Evolutionary conservation across 2,797 vertebrate genomes (phyloP), one percentile per base, ranked within the genome.

Genomic region (Sebastes oblongus): DNA sequence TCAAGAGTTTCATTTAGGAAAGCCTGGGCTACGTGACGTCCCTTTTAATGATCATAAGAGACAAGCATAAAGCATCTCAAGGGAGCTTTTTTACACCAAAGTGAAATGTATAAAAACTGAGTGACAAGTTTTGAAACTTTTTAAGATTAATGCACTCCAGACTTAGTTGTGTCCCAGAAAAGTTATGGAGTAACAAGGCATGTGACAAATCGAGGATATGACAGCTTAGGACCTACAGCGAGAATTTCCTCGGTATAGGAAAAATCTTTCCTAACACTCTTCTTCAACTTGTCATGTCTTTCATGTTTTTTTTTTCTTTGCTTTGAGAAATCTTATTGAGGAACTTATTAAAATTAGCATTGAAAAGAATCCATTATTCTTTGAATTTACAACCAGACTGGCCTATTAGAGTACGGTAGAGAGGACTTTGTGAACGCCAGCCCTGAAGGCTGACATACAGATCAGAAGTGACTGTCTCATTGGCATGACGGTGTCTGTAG

Each of bases 291-390:
- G 59, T 72, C 58, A 30, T 3, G 9, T 64, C 55, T 78, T 77
- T 70, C 50, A 68, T 69, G 11, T 62, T 16, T 62, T 16, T 10
- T 11, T 11, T 39, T 34, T 58, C 34, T 72, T n/a, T 54, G 29
- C 68, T 68, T 22, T 81, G 25, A 74, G 39, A 65, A 67, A 42
- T 55, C 13, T 24, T 36, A 50, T 36, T 22, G 18, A 46, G 64
- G 60, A 66, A 64, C 13, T 32, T 65, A 64, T 76, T 74, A 60
- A 75, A 81, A 81, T 77, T 59, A 77, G 42, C 14, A 75, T 24
- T 58, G 59, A 81, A 84, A 61, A 58, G 4, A 72, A 83, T 55
- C n/a, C 56, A 67, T 78, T 78, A 75, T 79, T 42, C 46, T 79
- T 78, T 83, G 12, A 72, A 73, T 54, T 54, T 42, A 64, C 32